Base-by-base conservation (phyloP, 2,888 invertebrate genomes). In the Ophion slaviceki region DNA sequence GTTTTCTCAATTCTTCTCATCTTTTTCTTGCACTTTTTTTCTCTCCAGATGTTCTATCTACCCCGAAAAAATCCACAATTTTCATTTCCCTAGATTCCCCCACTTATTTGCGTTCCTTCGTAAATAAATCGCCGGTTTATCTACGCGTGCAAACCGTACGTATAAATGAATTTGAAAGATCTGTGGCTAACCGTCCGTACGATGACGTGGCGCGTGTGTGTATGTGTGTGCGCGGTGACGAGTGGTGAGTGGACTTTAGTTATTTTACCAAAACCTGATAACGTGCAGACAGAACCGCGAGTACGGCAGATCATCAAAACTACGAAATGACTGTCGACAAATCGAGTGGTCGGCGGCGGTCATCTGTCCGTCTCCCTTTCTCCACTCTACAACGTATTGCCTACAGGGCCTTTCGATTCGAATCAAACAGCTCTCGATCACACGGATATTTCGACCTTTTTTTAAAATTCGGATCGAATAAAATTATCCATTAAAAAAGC, bases 291-390 rank as follows among this genome's bases (percentile, higher is more conserved):
- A 72, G 83, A 62, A 86, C 86, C 86, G 83, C 86, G 83, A 80
- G 80, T 75, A 75, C 57, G 83, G 53, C 53, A 80, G 82, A 86
- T 86, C 82, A 86, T 86, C 86, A 86, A 86, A 86, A 86, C 86
- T 86, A 80, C 68, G 83, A 83, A 86, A 86, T 86, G 86, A 86
- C 86, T 86, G 86, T 86, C 80, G 86, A 86, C 86, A 80, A 86
- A 86, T 86, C 83, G 86, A 86, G 83, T 86, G 86, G 86, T 83
- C 72, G 53, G 62, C 75, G 77, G 57, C 70, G 61, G 77, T n/a
- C 71, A 66, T 77, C 71, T 72, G 76, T 66, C 67, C 62, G 24
- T 24, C 62, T 61, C 61, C 59, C 64, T 28, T 28, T 20, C 62
- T n/a, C 62, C 67, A 3, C 47, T 67, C 28, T 36, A 79, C 57